Conservation (phyloP, 1,140 invertebrate genomes). For the Heliconius hermathena region DNA sequence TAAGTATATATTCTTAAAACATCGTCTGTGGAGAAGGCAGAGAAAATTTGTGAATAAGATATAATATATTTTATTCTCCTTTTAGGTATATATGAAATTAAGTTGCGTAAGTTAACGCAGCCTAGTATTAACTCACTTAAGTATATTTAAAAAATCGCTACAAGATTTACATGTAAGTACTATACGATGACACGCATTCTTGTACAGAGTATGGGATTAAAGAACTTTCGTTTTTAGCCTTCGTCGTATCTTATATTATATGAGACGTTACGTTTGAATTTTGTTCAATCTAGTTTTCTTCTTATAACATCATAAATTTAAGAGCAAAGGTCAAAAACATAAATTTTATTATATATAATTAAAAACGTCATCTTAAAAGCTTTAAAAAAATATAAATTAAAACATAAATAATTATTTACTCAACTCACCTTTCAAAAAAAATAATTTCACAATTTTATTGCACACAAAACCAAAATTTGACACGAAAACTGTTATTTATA, state of each 20-base stretch:
- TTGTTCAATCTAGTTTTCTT: constrained; percentile 3
- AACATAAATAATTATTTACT: background rate
- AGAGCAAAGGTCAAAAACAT: constrained; percentile 1
- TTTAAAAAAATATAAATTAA: background rate
- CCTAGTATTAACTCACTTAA: background rate
- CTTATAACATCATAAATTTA: background rate
- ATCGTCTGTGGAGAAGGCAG: too few relatives aligned
- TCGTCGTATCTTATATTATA: background rate
- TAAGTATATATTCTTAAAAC: too few relatives aligned
- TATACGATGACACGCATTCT: constrained; percentile 10
- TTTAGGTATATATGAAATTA: background rate
- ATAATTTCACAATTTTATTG: background rate
- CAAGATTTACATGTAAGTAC: background rate
- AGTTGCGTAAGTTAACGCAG: background rate
- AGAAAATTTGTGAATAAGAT: too few relatives aligned
- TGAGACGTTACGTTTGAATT: background rate
- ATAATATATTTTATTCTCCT: too few relatives aligned
- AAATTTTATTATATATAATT: background rate
- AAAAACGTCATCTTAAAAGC: background rate
- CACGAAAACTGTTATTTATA: constrained; percentile 4
- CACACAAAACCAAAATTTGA: constrained; percentile 10
- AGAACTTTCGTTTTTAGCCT: constrained; percentile 4
- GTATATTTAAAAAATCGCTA: background rate
- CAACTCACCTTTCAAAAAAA: background rate
- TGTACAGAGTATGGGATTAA: constrained; percentile 2